phyloP scores from a whole-genome alignment of 2,797 vertebrate species.

The Alosa sapidissima region DNA sequence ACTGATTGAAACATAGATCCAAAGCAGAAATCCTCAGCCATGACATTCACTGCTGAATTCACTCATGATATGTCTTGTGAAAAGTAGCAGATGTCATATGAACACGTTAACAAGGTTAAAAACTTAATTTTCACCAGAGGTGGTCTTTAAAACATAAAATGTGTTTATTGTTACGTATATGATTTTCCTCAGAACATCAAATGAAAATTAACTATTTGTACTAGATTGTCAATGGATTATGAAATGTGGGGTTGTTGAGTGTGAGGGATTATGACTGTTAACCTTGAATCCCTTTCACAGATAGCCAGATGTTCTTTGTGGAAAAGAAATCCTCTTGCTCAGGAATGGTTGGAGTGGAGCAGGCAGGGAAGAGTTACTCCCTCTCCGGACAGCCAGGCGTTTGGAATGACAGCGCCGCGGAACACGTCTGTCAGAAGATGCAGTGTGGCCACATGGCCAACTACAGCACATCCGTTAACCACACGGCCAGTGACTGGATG shows the following conservation, averaged over 20 bases:
- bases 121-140: too few species aligned
- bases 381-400: conserved; percentile 19
- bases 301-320: conserved; percentile 41
- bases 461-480: not conserved
- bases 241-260: not conserved
- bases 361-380: fast-evolving
- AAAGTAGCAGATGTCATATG: too few species aligned
- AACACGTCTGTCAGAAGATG: conserved; percentile 50
- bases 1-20: too few species aligned
- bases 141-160: too few species aligned
- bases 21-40: too few species aligned
- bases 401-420: conserved; percentile 35
- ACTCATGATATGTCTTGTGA: too few species aligned
- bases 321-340: conserved; percentile 39
- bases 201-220: not conserved
- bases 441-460: conserved; percentile 51
- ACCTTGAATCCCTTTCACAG: conserved; percentile 26
- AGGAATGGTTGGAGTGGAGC: conserved; percentile 52
- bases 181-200: too few species aligned
- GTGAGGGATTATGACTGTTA: not conserved
- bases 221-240: not conserved
- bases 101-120: too few species aligned
- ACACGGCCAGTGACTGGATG: not conserved
- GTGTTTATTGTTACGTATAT: too few species aligned
- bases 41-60: too few species aligned